A percentile compares a stretch with the other conserved stretches of the same genome.
phyloP scores from a whole-genome alignment of 30 jellyfish, hydroid and myxozoan genomes.

The Mastigias papua region DNA sequence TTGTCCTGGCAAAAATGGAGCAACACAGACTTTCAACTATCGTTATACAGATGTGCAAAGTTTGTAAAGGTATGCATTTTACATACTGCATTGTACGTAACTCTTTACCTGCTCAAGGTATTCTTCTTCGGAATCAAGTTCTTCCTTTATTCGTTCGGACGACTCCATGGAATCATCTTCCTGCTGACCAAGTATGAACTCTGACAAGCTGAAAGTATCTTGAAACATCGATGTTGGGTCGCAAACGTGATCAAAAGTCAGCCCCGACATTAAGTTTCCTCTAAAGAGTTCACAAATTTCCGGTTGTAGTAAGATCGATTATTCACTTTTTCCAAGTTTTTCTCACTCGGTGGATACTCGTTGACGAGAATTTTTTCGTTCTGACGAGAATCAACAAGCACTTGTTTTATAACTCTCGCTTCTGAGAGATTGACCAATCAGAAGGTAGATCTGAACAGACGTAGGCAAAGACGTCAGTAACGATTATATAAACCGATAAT shows the following conservation, averaged over 20 bases:
- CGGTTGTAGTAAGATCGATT: neutral
- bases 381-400: slow-evolving; percentile 36
- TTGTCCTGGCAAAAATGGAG: too few relatives aligned
- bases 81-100: too few relatives aligned
- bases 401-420: slow-evolving; percentile 76
- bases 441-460: neutral
- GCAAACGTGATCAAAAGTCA: slow-evolving; percentile 61
- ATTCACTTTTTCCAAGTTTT: neutral
- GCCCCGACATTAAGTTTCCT: slow-evolving; percentile 46
- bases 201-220: slow-evolving; percentile 69
- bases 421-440: slow-evolving; percentile 74
- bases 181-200: slow-evolving; percentile 62
- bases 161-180: slow-evolving; percentile 48
- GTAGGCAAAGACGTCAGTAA: slow-evolving; percentile 28
- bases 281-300: neutral
- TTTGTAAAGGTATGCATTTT: too few relatives aligned
- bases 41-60: too few relatives aligned
- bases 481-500: slow-evolving; percentile 5
- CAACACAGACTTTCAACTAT: too few relatives aligned
- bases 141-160: slow-evolving; percentile 42
- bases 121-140: slow-evolving; percentile 46
- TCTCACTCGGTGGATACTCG: neutral
- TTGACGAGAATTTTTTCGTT: slow-evolving; percentile 16
- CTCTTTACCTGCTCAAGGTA: slow-evolving; percentile 36
- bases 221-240: slow-evolving; percentile 79